Evolutionary conservation across 2,113 vertebrate genomes (phyloP).

Genomic region (Prolemur simus): DNA sequence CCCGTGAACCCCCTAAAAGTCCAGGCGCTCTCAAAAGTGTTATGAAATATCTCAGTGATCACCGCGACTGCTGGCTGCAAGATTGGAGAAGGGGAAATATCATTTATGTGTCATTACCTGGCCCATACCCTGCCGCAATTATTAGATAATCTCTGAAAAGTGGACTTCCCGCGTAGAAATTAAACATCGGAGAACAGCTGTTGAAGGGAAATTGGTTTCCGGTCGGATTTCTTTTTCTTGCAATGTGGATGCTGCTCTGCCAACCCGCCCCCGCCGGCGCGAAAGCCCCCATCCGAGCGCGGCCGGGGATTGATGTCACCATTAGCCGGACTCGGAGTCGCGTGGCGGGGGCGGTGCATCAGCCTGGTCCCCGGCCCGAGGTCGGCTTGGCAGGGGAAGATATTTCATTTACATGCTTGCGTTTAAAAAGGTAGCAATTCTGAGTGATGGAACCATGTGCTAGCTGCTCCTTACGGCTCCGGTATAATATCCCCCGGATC

Average conservation of each 20-base stretch:
- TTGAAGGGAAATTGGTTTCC: conserved; percentile 55
- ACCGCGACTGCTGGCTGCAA: background rate
- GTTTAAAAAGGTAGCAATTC: conserved; percentile 68
- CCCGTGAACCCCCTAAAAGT: conserved; percentile 33
- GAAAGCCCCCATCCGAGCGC: background rate
- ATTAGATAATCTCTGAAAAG: conserved; percentile 64
- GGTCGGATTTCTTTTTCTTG: conserved; percentile 57
- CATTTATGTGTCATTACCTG: conserved; percentile 64
- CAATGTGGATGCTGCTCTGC: background rate
- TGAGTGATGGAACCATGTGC: conserved; percentile 66
- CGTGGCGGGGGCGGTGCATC: background rate
- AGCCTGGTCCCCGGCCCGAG: background rate
- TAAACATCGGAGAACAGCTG: conserved; percentile 62
- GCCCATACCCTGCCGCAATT: conserved; percentile 22
- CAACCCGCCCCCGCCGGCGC: conserved; percentile 26
- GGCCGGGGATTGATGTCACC: background rate
- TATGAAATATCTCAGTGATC: conserved; percentile 48
- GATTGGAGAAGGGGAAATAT: conserved; percentile 52
- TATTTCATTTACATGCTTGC: conserved; percentile 75
- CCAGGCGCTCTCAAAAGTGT: conserved; percentile 1
- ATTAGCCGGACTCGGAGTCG: background rate
- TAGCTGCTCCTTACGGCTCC: background rate
- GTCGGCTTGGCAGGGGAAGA: conserved; percentile 49
- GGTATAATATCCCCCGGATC: conserved; percentile 65
- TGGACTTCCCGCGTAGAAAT: conserved; percentile 65